Evolutionary conservation across 2,797 vertebrate species (phyloP), one percentile per base, ranked within the genome.

Genomic region (Sus cebifrons): DNA sequence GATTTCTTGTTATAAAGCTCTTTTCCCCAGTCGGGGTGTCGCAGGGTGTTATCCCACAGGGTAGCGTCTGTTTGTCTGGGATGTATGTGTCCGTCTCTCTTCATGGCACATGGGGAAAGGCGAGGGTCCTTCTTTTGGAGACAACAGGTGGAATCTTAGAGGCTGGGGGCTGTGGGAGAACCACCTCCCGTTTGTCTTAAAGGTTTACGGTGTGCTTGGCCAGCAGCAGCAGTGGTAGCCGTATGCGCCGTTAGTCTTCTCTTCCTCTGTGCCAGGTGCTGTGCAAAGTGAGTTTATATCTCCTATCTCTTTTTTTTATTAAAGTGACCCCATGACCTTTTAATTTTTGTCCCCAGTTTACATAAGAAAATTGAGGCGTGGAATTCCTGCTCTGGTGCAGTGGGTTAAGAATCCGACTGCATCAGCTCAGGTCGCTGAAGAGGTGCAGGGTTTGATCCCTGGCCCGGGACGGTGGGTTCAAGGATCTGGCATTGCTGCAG

Each of bases 331-430:
- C 3, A 1, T n/a, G 36, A 70, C 1, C 18, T 91, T 96, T 87
- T 86, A 62, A 54, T 79, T 54, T 75, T 75, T 78, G 62, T 85
- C 20, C 14, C 36, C n/a, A 58, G 60, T 86, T 96, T 96, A 93
- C 29, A 78, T 44, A 49, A 85, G 71, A 78, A 94, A 95, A 86
- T 44, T 44, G 44, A 44, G 44, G 44, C 44, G 9, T 44, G 44
- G 44, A 44, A 44, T 44, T 44, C 44, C 44, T 44, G 44, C 44
- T 44, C 5, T 44, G 44, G 44, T 44, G 44, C 44, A 44, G 44
- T 44, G 44, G 44, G 44, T 44, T 44, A 44, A 44, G 44, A 44
- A 44, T 44, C 44, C 9, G 44, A 44, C 44, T 44, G 44, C 44
- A 44, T 5, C 44, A 44, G 44, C 44, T 44, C 44, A 44, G 44